Evolutionary conservation across 1,140 invertebrate genomes (phyloP), one percentile per base, ranked within the genome.

Genomic region (Bombus difficillimus): DNA sequence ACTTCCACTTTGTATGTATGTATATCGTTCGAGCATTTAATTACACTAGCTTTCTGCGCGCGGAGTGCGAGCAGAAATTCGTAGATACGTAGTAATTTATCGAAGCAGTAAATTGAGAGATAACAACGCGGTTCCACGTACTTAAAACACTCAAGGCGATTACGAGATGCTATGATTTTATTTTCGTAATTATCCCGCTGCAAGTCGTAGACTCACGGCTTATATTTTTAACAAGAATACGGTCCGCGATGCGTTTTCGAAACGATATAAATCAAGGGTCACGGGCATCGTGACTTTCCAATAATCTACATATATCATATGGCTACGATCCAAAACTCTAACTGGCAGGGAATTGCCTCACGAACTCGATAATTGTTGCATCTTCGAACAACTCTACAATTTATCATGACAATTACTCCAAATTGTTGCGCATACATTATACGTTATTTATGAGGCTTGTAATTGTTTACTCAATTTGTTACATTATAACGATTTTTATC

Each of bases 251-350:
- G 76, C 41, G 47, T 86, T 81, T 39, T n/a, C 41, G 68, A 69
- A 76, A 53, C 34, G 66, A 69, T 66, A 53, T 83, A 86, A 88
- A 89, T 89, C 88, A 86, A 85, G 39, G 62, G 15, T 1, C 15
- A 43, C 68, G 78, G 62, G 62, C 43, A 68, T 53, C 28, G 66
- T 64, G 43, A 75, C 80, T 64, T 86, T 86, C 84, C 87, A 75
- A 88, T 53, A 53, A 8, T 53, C 47, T 53, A 53, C 47, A 53
- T 47, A 18, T 53, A 22, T 53, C 18, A 22, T 53, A 53, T 53
- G 18, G 18, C 47, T 53, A 22, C 18, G 47, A 53, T 8, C 18
- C 18, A 53, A 53, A 53, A 6, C 6, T 53, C 5, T 2, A 53
- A 53, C 47, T 53, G 47, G 18, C 47, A 53, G 22, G 47, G 18